Conservation (phyloP, 2,113 vertebrate genomes). For the Lucifuga dentata region DNA sequence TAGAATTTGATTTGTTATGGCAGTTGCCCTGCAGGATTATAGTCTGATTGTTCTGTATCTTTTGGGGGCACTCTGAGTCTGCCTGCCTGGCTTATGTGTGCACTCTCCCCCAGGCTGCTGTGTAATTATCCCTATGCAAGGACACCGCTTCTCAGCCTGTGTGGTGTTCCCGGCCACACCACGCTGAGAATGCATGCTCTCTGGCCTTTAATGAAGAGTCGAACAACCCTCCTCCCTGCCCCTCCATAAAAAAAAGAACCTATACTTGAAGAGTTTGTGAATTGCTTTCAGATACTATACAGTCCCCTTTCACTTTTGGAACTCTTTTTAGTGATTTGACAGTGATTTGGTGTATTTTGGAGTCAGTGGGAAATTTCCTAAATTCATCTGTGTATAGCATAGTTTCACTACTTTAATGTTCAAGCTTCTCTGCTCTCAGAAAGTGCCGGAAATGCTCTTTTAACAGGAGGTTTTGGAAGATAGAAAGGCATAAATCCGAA, state of each 20-base stretch:
- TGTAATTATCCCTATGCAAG: conserved; percentile 67
- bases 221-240: conserved; percentile 13
- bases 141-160: conserved; percentile 42
- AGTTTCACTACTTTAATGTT: no score
- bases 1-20: no score
- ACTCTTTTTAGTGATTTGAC: no score
- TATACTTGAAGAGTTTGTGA: conserved; percentile 49
- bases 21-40: neutral
- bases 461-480: no score
- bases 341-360: no score
- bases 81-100: conserved; percentile 32
- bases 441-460: no score
- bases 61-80: conserved; percentile 3
- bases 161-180: conserved; percentile 51
- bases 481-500: neutral
- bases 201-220: conserved; percentile 49
- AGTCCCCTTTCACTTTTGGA: conserved; percentile 11
- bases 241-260: conserved; percentile 27
- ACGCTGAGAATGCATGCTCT: conserved; percentile 20
- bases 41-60: conserved; percentile 42
- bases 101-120: conserved; percentile 40
- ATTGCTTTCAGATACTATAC: conserved; percentile 63
- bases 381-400: no score
- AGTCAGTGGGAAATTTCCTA: conserved; percentile 1
- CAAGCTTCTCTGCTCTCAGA: no score